Conservation (phyloP, 2,888 invertebrate species). For the Himalopsyche tibetana region DNA sequence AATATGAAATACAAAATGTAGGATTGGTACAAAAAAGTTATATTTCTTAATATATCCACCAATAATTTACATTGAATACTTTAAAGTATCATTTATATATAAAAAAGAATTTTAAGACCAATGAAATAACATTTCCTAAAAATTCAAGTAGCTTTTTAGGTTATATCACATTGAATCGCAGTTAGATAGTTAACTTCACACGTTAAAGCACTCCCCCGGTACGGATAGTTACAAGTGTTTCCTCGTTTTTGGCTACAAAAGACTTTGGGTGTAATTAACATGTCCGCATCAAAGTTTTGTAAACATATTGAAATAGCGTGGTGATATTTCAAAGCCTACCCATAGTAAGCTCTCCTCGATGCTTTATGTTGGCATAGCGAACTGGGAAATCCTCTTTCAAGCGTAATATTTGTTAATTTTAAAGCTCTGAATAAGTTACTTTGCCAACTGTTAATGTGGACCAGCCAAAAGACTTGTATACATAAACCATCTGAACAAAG, state of each 20-base stretch:
- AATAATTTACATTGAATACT: too few species aligned
- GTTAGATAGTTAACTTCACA: background rate
- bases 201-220: background rate
- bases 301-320: constrained; percentile 14
- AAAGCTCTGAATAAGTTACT: constrained; percentile 16
- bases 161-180: background rate
- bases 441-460: background rate
- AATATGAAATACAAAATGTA: too few species aligned
- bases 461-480: constrained; percentile 1
- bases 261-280: constrained; percentile 12
- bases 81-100: too few species aligned
- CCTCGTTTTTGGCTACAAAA: background rate
- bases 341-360: background rate
- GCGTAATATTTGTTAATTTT: background rate
- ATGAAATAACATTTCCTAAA: too few species aligned
- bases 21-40: too few species aligned
- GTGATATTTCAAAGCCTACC: constrained; percentile 8
- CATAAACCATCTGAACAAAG: background rate
- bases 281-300: constrained; percentile 3
- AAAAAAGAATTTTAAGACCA: too few species aligned
- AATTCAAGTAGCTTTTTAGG: too few species aligned
- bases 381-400: constrained; percentile 3
- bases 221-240: constrained; percentile 4
- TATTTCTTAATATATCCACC: too few species aligned
- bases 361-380: constrained; percentile 5